Percentiles rank a stretch among this genome's conserved stretches.
These are phyloP conservation scores for Agriopis aurantiaria DNA, from an alignment of 2,888 invertebrate genomes.

Conservation along the genomic window DNA sequence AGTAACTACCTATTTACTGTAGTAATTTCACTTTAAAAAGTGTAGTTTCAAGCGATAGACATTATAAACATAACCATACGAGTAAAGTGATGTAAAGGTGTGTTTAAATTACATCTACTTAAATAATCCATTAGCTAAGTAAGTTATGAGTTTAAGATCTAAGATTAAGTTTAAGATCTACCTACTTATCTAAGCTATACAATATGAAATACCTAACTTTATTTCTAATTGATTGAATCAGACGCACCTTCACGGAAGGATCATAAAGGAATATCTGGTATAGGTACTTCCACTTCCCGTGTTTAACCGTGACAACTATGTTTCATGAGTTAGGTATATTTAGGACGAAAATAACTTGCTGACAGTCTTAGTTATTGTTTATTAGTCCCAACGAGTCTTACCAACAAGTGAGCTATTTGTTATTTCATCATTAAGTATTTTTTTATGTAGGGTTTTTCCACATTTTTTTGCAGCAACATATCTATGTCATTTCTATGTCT, in stretches of 20 bases:
- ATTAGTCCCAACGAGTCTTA: too few relatives aligned
- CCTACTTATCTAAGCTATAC: constrained; percentile 1
- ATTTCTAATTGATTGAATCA: background rate
- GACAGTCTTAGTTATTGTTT: background rate
- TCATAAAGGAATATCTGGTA: background rate
- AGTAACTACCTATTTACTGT: constrained; percentile 1
- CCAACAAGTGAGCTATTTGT: too few relatives aligned
- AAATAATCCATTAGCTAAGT: background rate
- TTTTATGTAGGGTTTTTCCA: too few relatives aligned
- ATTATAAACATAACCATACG: constrained; percentile 12
- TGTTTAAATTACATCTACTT: background rate
- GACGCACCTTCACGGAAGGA: background rate
- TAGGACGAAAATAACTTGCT: background rate
- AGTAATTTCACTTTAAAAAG: constrained; percentile 11
- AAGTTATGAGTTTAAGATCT: background rate
- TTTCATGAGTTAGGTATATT: background rate
- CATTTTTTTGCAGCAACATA: too few relatives aligned
- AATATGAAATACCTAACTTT: background rate
- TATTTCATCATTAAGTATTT: too few relatives aligned
- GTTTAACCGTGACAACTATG: background rate
- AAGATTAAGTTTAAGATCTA: too few relatives aligned
- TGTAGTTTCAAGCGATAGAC: constrained; percentile 6
- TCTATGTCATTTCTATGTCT: too few relatives aligned
- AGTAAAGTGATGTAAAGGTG: constrained; percentile 16
- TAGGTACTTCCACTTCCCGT: too few relatives aligned